Percentiles rank a stretch among this genome's conserved stretches.
These are phyloP conservation scores for Cricetomys ansorgei DNA, from an alignment of 2,113 vertebrate species.

Conservation along the genomic window DNA sequence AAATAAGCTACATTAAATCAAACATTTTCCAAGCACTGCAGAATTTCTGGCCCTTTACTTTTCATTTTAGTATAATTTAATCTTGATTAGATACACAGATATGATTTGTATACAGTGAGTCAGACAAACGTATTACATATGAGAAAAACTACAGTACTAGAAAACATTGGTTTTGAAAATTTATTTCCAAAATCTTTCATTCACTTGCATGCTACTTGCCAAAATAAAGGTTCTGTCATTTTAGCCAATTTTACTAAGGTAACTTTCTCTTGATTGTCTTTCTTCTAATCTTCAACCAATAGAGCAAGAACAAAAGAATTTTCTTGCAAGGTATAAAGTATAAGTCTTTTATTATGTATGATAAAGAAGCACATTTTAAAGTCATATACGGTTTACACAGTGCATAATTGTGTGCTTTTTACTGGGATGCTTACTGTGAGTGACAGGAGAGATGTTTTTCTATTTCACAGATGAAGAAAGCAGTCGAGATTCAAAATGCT, in stretches of 20 bases:
- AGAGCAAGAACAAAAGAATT: background rate
- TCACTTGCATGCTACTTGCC: conserved; percentile 35
- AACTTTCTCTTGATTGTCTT: conserved; percentile 36
- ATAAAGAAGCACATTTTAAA: conserved; percentile 18
- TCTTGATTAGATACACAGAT: conserved; percentile 41
- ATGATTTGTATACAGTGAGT: conserved; percentile 31
- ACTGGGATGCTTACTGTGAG: background rate
- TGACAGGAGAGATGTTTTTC: background rate
- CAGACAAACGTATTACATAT: background rate
- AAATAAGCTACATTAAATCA: background rate
- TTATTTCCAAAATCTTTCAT: conserved; percentile 36
- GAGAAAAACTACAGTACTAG: conserved; percentile 20
- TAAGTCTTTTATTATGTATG: background rate
- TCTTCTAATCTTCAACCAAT: background rate
- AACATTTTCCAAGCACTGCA: background rate
- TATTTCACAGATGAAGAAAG: conserved; percentile 7
- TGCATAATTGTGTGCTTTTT: background rate
- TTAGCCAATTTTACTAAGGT: conserved; percentile 4
- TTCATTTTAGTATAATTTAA: conserved; percentile 42
- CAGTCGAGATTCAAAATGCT: background rate
- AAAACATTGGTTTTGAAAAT: conserved; percentile 58
- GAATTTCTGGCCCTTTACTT: background rate
- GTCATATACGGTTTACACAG: background rate
- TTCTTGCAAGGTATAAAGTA: background rate
- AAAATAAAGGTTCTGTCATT: background rate